Conservation (phyloP, 2,888 invertebrate genomes). For the Tetramorium bicarinatum region DNA sequence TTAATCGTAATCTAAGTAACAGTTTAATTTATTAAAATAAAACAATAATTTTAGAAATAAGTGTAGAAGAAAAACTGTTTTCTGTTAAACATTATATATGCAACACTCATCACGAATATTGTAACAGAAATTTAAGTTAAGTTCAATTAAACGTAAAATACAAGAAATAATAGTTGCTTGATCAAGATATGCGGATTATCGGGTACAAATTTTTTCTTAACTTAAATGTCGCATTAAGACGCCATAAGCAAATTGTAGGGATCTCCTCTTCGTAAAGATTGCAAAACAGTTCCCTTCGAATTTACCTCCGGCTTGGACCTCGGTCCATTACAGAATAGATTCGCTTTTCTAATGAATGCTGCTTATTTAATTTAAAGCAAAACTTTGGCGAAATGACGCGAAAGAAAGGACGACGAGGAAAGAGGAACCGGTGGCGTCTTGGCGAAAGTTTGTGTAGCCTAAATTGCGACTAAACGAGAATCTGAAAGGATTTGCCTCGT, state of each 20-base stretch:
- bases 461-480: conserved; percentile 65
- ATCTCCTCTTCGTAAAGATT: not conserved
- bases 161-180: not conserved
- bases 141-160: not conserved
- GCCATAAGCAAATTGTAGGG: not conserved
- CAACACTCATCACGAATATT: not conserved
- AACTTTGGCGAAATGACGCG: conserved; percentile 55
- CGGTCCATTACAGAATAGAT: conserved; percentile 34
- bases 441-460: conserved; percentile 42
- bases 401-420: conserved; percentile 31
- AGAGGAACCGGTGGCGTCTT: conserved; percentile 13
- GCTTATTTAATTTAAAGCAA: conserved; percentile 64
- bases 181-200: not conserved
- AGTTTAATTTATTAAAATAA: not conserved
- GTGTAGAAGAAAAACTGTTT: not conserved
- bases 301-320: not conserved
- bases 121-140: not conserved
- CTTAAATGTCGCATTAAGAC: not conserved
- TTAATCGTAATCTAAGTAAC: not conserved
- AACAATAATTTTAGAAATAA: not conserved
- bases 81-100: not conserved
- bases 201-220: conserved; percentile 5
- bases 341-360: conserved; percentile 21
- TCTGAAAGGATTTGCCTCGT: conserved; percentile 55
- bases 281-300: not conserved